Evolutionary conservation across 2,888 invertebrate species (phyloP).

Genomic region (Cerastis leucographa): DNA sequence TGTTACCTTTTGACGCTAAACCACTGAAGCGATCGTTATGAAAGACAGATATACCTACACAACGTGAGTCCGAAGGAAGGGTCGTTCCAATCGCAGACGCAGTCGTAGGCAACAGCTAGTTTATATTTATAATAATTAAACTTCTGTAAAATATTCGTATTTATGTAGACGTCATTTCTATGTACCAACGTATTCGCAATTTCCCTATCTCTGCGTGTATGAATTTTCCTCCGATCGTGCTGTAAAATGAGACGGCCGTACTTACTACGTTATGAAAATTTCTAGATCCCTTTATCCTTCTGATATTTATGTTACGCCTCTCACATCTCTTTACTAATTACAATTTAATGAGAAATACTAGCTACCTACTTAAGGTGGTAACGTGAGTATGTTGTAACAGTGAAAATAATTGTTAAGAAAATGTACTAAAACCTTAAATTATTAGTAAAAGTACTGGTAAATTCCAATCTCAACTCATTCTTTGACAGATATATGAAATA

Average conservation of each 20-base stretch:
- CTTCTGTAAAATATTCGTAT: neutral
- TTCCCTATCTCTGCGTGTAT: slow-evolving; percentile 28
- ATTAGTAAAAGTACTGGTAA: neutral
- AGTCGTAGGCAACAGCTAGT: neutral
- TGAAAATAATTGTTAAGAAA: neutral
- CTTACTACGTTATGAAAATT: slow-evolving; percentile 55
- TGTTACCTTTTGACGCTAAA: neutral
- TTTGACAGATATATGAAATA: neutral
- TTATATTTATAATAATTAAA: neutral
- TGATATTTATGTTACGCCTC: slow-evolving; percentile 39
- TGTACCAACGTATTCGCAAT: slow-evolving; percentile 20
- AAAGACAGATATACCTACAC: neutral
- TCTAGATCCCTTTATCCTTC: slow-evolving; percentile 52
- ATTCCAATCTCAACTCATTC: neutral
- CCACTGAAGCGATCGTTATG: neutral
- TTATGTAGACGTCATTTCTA: slow-evolving; percentile 9
- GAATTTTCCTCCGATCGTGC: slow-evolving; percentile 38
- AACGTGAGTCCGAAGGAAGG: too few species aligned
- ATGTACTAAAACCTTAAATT: neutral
- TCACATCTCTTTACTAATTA: slow-evolving; percentile 18
- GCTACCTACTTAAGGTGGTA: neutral
- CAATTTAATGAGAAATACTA: slow-evolving; percentile 21
- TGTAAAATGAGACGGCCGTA: slow-evolving; percentile 39
- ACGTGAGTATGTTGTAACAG: neutral
- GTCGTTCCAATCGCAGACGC: too few species aligned